Conservation (phyloP, 2,113 vertebrate species). For the Ctenomys sociabilis region DNA sequence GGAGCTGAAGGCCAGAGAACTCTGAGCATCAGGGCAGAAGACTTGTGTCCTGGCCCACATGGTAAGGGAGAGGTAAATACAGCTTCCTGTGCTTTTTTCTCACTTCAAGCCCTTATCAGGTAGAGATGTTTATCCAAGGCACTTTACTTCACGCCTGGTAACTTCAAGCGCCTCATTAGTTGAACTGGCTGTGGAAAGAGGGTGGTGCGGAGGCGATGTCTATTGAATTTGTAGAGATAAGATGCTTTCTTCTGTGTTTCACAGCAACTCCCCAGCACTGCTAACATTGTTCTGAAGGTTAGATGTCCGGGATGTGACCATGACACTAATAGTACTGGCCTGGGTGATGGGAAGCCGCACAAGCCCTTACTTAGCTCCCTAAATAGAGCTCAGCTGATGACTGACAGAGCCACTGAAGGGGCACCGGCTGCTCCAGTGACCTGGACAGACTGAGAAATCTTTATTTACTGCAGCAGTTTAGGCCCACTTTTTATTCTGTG, state of each 20-base stretch:
- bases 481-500: background rate
- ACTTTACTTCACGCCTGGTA: background rate
- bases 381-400: background rate
- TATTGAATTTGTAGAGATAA: background rate
- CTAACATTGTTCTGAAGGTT: background rate
- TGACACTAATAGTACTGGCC: no score
- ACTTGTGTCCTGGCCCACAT: background rate
- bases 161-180: background rate
- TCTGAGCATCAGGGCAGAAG: background rate
- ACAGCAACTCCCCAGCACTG: background rate
- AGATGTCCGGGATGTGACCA: background rate
- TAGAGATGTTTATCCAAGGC: background rate
- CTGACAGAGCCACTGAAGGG: background rate
- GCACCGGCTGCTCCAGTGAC: no score
- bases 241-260: background rate
- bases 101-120: background rate
- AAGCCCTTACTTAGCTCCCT: background rate
- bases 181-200: background rate
- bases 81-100: background rate
- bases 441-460: background rate
- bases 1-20: background rate
- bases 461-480: background rate
- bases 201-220: background rate
- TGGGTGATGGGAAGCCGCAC: background rate
- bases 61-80: background rate